Evolutionary conservation across 1,140 invertebrate species (phyloP).

Genomic region (Drosophila seguyi): DNA sequence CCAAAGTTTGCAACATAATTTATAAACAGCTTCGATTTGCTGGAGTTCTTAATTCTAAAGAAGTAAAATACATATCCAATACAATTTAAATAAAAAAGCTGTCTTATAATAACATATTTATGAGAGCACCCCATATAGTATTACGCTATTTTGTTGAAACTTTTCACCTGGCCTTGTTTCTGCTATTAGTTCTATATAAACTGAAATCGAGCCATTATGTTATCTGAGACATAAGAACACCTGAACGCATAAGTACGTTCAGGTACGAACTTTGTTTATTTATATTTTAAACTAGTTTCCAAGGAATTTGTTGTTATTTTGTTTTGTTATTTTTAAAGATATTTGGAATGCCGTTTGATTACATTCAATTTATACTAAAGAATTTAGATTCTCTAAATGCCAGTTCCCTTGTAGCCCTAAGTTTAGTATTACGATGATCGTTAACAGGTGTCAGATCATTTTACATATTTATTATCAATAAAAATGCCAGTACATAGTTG

Average conservation of each 20-base stretch:
- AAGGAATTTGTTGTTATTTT: too few species aligned
- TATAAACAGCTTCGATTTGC: background rate
- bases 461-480: too few species aligned
- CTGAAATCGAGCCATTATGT: background rate
- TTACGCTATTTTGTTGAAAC: slow-evolving; percentile 1
- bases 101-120: background rate
- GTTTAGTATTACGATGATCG: too few species aligned
- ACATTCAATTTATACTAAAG: too few species aligned
- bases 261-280: background rate
- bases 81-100: background rate
- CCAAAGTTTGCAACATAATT: background rate
- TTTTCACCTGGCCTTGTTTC: background rate
- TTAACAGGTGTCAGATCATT: too few species aligned
- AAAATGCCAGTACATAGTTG: too few species aligned
- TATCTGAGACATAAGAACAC: background rate
- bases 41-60: background rate
- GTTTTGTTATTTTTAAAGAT: background rate
- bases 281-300: background rate
- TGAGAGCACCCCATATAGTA: background rate
- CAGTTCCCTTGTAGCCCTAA: too few species aligned
- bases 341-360: too few species aligned
- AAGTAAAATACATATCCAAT: background rate
- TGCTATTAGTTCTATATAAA: background rate
- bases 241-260: background rate
- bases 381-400: too few species aligned